A percentile compares a stretch with the other conserved stretches of the same genome.
Evolutionary conservation across 1,140 invertebrate species (phyloP).

Genomic region (Pseudomyrmex flavicornis): DNA sequence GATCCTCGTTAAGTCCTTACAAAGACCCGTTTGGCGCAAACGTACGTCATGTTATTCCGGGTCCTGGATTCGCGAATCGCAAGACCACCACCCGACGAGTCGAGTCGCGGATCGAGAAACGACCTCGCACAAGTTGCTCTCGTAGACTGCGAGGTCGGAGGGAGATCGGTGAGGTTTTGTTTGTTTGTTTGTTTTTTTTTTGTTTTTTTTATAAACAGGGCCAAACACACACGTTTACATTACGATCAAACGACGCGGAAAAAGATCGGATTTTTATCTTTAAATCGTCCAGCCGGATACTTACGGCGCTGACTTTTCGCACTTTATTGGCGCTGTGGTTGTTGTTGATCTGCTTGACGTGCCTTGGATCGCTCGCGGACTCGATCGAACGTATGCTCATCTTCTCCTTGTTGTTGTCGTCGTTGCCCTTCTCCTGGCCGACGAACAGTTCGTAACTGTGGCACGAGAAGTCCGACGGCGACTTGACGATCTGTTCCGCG

Average conservation of each 20-base stretch:
- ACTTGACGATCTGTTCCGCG: constrained; percentile 89
- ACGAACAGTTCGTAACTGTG: constrained; percentile 96
- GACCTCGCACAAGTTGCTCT: constrained; percentile 71
- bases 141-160: constrained; percentile 65
- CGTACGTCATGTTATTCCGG: not conserved
- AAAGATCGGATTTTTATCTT: constrained; percentile 38
- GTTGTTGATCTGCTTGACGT: constrained; percentile 83
- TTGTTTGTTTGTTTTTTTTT: too few species aligned
- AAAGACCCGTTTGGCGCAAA: not conserved
- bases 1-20: not conserved
- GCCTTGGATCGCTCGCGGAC: constrained; percentile 93
- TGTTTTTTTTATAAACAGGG: constrained; percentile 23
- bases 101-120: constrained; percentile 62
- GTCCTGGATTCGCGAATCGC: not conserved
- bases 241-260: constrained; percentile 57
- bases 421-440: constrained; percentile 93
- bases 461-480: constrained; percentile 95
- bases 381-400: constrained; percentile 95
- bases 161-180: constrained; percentile 28
- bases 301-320: constrained; percentile 96
- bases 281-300: constrained; percentile 83
- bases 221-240: constrained; percentile 52
- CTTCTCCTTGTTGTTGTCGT: constrained; percentile 95
- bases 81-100: constrained; percentile 52
- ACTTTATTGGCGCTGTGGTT: constrained; percentile 87